Evolutionary conservation across 2,797 vertebrate species (phyloP).

Genomic region (Salmo trutta): DNA sequence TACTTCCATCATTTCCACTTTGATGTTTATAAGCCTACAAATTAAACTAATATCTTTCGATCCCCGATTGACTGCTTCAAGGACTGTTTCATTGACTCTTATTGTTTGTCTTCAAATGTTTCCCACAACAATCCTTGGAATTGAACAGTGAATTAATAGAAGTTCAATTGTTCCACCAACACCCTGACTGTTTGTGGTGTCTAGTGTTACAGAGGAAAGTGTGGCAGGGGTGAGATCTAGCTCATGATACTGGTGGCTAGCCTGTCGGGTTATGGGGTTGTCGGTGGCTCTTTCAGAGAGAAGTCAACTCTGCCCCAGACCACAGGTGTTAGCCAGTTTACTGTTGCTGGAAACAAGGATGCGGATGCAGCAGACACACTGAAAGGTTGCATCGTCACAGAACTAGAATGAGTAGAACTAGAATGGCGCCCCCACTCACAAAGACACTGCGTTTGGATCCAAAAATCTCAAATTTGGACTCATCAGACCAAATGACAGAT

Average conservation of each 20-base stretch:
- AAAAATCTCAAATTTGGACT: no score
- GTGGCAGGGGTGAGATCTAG: slow-evolving; percentile 20
- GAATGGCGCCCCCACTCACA: background rate
- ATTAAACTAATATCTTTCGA: no score
- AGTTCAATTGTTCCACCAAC: background rate
- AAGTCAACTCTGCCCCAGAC: background rate
- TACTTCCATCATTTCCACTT: background rate
- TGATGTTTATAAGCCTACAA: no score
- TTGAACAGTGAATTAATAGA: background rate
- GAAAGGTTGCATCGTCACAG: background rate
- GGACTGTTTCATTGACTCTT: no score
- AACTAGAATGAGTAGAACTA: no score
- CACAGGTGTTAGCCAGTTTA: background rate
- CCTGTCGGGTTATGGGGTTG: slow-evolving; percentile 18
- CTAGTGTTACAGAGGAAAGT: slow-evolving; percentile 48
- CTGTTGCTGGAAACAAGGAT: background rate
- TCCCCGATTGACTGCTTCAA: no score
- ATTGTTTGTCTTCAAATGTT: no score
- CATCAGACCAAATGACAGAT: no score
- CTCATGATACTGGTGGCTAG: slow-evolving; percentile 42
- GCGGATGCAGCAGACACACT: background rate
- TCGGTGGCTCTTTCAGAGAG: background rate
- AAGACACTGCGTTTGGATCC: no score
- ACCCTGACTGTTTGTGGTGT: slow-evolving; percentile 20
- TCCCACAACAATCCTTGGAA: no score